phyloP scores from a whole-genome alignment of 2,888 invertebrate species.

The Lasioglossum malachurum region DNA sequence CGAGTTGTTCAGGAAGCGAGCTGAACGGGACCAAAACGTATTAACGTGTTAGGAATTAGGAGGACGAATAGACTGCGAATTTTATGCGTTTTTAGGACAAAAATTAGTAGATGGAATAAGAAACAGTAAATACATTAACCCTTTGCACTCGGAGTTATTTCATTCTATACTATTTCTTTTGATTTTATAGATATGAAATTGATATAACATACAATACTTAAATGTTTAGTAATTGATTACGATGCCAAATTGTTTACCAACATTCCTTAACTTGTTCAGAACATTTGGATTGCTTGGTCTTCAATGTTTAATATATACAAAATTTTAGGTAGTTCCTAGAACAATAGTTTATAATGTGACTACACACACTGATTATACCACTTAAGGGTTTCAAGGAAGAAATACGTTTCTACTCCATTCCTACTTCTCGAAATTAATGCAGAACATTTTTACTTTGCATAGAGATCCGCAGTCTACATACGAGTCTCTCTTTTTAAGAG shows the following conservation, averaged over 20 bases:
- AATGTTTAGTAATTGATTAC: too few relatives aligned
- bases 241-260: too few relatives aligned
- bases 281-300: too few relatives aligned
- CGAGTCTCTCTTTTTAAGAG: constrained; percentile 16
- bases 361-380: too few relatives aligned
- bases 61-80: background rate
- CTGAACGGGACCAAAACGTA: constrained; percentile 45
- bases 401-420: background rate
- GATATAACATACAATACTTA: too few relatives aligned
- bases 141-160: too few relatives aligned
- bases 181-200: too few relatives aligned
- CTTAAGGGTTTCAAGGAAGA: background rate
- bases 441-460: background rate
- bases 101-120: background rate
- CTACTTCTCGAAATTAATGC: background rate
- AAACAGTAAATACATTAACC: background rate
- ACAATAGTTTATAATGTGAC: too few relatives aligned
- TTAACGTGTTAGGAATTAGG: constrained; percentile 24
- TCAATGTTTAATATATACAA: too few relatives aligned
- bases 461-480: background rate
- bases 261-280: too few relatives aligned
- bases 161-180: too few relatives aligned
- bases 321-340: too few relatives aligned
- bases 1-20: background rate
- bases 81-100: background rate